Evolutionary conservation across 2,888 invertebrate species (phyloP).

Genomic region (Geophilus truncorum): DNA sequence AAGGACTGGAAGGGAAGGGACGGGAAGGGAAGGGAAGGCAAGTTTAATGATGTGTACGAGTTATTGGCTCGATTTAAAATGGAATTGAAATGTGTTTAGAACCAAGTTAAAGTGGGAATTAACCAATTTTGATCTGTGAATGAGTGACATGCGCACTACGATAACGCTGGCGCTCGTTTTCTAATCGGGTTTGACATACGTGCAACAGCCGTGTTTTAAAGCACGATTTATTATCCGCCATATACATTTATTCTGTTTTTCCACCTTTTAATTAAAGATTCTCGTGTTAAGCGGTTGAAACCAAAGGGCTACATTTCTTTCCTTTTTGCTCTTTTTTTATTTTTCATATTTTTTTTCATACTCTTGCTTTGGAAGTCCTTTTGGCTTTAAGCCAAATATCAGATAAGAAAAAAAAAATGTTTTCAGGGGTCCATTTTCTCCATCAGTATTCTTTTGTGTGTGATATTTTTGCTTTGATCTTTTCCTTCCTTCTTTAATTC

Average conservation of each 20-base stretch:
- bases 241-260: background rate
- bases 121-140: constrained; percentile 27
- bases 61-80: constrained; percentile 25
- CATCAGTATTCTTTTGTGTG: constrained; percentile 22
- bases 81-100: constrained; percentile 26
- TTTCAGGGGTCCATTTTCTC: background rate
- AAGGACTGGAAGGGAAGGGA: background rate
- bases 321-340: background rate
- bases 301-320: background rate
- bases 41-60: constrained; percentile 18
- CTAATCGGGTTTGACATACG: constrained; percentile 5
- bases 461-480: constrained; percentile 25
- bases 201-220: constrained; percentile 10
- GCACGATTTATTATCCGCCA: background rate
- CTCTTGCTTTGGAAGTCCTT: background rate
- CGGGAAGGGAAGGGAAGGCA: background rate
- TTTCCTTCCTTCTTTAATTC: constrained; percentile 15
- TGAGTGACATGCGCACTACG: constrained; percentile 14
- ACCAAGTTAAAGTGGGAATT: constrained; percentile 19
- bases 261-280: background rate
- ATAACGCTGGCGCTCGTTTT: background rate
- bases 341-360: background rate
- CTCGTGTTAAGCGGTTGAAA: background rate
- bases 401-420: constrained; percentile 15
- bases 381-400: constrained; percentile 2